A percentile compares a stretch with the other conserved stretches of the same genome.
These are phyloP conservation scores for Polyploca ridens DNA, from an alignment of 2,888 invertebrate genomes.

Conservation along the genomic window DNA sequence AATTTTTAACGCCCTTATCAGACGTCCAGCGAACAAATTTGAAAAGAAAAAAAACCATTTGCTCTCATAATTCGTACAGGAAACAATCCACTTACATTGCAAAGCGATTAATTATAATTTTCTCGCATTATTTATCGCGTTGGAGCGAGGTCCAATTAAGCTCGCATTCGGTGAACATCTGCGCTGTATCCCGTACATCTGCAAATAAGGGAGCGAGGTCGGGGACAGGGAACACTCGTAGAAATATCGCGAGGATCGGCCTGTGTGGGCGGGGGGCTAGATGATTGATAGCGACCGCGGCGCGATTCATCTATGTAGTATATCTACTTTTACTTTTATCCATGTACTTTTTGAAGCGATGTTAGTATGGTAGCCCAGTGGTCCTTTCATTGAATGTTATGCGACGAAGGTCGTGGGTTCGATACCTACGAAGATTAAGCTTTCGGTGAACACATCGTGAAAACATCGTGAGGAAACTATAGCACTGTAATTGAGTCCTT, in stretches of 20 bases:
- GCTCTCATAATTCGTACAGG: constrained; percentile 9
- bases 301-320: background rate
- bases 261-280: constrained; percentile 12
- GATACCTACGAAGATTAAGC: too few relatives aligned
- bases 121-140: constrained; percentile 40
- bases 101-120: constrained; percentile 39
- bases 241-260: constrained; percentile 15
- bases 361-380: too few relatives aligned
- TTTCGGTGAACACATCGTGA: too few relatives aligned
- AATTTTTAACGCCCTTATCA: too few relatives aligned
- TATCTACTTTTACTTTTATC: too few relatives aligned
- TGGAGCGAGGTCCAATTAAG: constrained; percentile 43
- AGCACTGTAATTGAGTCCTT: too few relatives aligned
- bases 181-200: constrained; percentile 30
- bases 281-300: constrained; percentile 16
- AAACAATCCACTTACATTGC: constrained; percentile 28
- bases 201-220: constrained; percentile 32
- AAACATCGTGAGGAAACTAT: too few relatives aligned
- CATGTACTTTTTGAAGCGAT: too few relatives aligned
- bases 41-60: background rate
- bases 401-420: too few relatives aligned
- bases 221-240: constrained; percentile 35
- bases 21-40: too few relatives aligned
- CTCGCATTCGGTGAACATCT: constrained; percentile 42
- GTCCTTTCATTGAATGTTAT: too few relatives aligned